These are phyloP conservation scores for Odobenus rosmarus DNA, from an alignment of 2,113 vertebrate species.

Conservation along the genomic window DNA sequence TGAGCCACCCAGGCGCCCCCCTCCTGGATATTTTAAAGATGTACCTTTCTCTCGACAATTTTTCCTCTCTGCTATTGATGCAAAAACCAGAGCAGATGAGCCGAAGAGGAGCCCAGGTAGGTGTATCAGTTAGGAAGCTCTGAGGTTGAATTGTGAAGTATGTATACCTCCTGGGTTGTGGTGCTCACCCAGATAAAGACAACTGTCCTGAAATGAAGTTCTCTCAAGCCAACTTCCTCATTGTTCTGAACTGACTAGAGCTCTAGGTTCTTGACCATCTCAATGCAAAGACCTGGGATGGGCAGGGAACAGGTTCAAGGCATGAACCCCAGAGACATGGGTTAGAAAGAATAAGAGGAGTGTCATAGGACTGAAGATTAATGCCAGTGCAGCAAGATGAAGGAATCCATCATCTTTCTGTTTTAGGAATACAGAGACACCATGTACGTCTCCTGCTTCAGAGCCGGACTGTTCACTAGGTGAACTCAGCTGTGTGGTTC, in stretches of 20 bases:
- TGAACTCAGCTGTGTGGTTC: background rate
- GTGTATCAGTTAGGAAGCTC: background rate
- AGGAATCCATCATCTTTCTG: background rate
- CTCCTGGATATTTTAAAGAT: background rate
- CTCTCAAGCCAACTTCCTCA: background rate
- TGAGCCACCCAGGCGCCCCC: no score
- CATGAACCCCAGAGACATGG: background rate
- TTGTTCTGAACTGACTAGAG: background rate
- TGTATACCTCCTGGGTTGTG: background rate
- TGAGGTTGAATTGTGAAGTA: constrained; percentile 16
- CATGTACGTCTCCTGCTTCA: background rate
- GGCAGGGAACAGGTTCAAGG: background rate
- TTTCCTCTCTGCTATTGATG: background rate
- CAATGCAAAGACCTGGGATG: background rate
- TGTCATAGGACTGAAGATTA: background rate
- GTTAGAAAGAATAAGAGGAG: background rate
- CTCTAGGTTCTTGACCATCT: background rate
- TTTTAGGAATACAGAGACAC: background rate
- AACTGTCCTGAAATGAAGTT: background rate
- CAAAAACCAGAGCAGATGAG: background rate
- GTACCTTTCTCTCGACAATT: background rate
- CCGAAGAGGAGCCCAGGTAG: background rate
- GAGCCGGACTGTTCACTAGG: background rate
- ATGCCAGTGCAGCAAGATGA: background rate
- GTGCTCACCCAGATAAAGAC: background rate